A percentile compares a stretch with the other conserved stretches of the same genome.
Conservation (phyloP, 1,140 invertebrate genomes). For the Ceratosolen fusciceps region DNA sequence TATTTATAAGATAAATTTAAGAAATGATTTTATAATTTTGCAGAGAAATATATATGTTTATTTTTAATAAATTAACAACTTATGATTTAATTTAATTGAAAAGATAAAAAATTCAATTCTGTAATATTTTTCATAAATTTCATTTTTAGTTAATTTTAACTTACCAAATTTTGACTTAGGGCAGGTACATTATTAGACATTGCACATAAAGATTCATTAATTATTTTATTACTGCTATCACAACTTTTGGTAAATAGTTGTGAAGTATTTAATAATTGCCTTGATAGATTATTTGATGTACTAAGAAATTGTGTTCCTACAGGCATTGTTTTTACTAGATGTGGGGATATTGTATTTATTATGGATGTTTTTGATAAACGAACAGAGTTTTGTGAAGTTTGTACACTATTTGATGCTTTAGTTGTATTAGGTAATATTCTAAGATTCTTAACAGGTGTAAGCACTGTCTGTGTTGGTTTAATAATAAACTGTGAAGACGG, state of each 20-base stretch:
- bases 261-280: slow-evolving; percentile 57
- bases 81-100: background rate
- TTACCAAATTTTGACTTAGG: slow-evolving; percentile 54
- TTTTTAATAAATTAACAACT: background rate
- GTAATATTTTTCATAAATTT: background rate
- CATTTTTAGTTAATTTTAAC: slow-evolving; percentile 22
- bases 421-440: slow-evolving; percentile 57
- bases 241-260: slow-evolving; percentile 51
- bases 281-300: slow-evolving; percentile 57
- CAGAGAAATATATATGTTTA: background rate
- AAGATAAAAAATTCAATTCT: background rate
- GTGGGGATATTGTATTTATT: slow-evolving; percentile 59
- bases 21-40: background rate
- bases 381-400: slow-evolving; percentile 57
- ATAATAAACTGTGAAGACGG: slow-evolving; percentile 57
- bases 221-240: slow-evolving; percentile 46
- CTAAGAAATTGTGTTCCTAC: slow-evolving; percentile 58
- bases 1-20: slow-evolving; percentile 2
- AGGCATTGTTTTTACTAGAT: slow-evolving; percentile 55
- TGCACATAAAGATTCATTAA: slow-evolving; percentile 49
- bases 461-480: slow-evolving; percentile 58
- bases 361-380: slow-evolving; percentile 61
- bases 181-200: slow-evolving; percentile 49
- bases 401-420: slow-evolving; percentile 52
- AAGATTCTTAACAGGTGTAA: slow-evolving; percentile 60